Conservation (phyloP, 2,113 vertebrate species). For the Canis aureus region DNA sequence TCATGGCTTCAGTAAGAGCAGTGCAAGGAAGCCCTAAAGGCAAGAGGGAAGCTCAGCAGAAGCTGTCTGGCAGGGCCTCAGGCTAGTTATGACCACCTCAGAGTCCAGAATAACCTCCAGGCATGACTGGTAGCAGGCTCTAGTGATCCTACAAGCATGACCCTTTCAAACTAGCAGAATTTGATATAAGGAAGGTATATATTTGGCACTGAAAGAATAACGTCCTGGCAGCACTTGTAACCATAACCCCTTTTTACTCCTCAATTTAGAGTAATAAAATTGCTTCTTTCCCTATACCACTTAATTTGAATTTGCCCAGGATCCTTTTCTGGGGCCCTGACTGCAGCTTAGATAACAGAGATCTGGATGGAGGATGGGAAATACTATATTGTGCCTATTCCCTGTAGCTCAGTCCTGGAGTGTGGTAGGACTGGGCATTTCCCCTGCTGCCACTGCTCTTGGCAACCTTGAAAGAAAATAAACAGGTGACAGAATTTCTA, state of each 20-base stretch:
- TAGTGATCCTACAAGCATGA: background rate
- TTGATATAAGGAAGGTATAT: background rate
- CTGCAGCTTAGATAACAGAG: slow-evolving; percentile 41
- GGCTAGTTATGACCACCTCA: background rate
- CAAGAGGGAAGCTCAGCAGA: background rate
- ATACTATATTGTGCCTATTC: background rate
- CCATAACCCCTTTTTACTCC: background rate
- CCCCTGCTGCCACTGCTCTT: slow-evolving; percentile 50
- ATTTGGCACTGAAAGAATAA: slow-evolving; percentile 39
- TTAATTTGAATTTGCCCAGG: slow-evolving; percentile 4
- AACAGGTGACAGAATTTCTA: slow-evolving; percentile 38
- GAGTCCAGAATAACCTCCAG: slow-evolving; percentile 35
- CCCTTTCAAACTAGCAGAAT: background rate
- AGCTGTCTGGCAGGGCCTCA: background rate
- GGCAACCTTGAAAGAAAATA: slow-evolving; percentile 38
- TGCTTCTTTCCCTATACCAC: background rate
- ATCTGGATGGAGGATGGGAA: background rate
- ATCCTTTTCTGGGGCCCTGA: background rate
- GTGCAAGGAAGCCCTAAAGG: background rate
- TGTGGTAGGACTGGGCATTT: background rate
- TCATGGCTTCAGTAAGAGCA: background rate
- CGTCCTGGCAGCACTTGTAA: slow-evolving; percentile 2
- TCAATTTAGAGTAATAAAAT: background rate
- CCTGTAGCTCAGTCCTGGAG: background rate
- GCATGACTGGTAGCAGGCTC: background rate